These are phyloP conservation scores for Muscicapa adusta DNA, from an alignment of 2,113 vertebrate genomes.

Conservation along the genomic window DNA sequence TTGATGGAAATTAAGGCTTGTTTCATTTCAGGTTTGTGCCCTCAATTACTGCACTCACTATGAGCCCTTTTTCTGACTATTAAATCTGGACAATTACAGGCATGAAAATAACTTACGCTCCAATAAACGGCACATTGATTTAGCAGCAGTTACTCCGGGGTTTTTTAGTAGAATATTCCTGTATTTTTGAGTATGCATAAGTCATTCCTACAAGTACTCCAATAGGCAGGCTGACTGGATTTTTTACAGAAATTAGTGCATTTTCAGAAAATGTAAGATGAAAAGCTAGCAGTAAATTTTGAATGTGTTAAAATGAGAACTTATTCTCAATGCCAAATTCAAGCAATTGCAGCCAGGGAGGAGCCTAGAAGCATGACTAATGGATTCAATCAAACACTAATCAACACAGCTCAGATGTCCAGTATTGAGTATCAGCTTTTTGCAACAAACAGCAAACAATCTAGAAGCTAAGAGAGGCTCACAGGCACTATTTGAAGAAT, in stretches of 20 bases:
- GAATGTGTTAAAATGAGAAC: background rate
- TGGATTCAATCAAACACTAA: constrained; percentile 34
- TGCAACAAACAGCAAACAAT: background rate
- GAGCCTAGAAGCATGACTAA: background rate
- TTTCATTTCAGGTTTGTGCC: background rate
- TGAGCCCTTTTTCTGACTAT: background rate
- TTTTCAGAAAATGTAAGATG: background rate
- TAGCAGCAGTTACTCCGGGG: background rate
- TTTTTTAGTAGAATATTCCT: background rate
- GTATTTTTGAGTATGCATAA: background rate
- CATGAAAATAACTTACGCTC: background rate
- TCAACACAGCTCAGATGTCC: background rate
- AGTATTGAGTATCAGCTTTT: background rate
- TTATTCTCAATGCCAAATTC: background rate
- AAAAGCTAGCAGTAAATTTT: background rate
- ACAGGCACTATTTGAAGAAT: background rate
- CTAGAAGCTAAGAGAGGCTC: background rate
- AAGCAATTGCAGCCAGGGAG: background rate
- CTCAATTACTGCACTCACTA: background rate
- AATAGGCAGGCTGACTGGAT: background rate
- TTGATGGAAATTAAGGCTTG: background rate
- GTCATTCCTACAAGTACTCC: background rate
- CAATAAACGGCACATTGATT: background rate
- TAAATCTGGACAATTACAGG: background rate
- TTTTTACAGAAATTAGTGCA: background rate